Evolutionary conservation across 2,797 vertebrate species (phyloP).

Genomic region (Peromyscus eremicus): DNA sequence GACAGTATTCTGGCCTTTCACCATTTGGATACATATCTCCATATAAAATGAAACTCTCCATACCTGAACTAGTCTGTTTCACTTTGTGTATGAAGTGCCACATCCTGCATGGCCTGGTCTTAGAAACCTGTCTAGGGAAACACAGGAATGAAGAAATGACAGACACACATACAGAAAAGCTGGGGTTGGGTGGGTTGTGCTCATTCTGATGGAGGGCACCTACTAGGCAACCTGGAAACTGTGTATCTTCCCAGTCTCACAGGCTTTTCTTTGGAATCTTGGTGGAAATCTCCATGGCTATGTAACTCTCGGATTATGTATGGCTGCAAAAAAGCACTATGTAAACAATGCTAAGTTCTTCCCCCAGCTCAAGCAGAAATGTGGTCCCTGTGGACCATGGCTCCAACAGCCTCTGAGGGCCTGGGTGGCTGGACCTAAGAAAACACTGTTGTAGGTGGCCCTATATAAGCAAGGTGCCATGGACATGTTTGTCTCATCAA

Average conservation of each 20-base stretch:
- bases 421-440: not conserved
- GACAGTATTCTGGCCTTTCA: not conserved
- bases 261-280: not conserved
- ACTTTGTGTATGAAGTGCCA: not conserved
- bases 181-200: not conserved
- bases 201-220: not conserved
- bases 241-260: not conserved
- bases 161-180: not conserved
- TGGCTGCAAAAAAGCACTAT: not conserved
- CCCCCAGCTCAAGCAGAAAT: not conserved
- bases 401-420: not conserved
- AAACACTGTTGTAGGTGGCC: not conserved
- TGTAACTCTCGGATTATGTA: not conserved
- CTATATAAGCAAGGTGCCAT: not conserved
- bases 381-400: not conserved
- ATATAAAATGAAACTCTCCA: not conserved
- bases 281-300: not conserved
- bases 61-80: not conserved
- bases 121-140: not conserved
- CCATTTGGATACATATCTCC: not conserved
- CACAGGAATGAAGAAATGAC: not conserved
- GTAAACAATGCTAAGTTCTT: not conserved
- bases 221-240: not conserved
- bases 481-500: not conserved
- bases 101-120: not conserved